Evolutionary conservation across 1,140 invertebrate species (phyloP).

Genomic region (Pantala flavescens): DNA sequence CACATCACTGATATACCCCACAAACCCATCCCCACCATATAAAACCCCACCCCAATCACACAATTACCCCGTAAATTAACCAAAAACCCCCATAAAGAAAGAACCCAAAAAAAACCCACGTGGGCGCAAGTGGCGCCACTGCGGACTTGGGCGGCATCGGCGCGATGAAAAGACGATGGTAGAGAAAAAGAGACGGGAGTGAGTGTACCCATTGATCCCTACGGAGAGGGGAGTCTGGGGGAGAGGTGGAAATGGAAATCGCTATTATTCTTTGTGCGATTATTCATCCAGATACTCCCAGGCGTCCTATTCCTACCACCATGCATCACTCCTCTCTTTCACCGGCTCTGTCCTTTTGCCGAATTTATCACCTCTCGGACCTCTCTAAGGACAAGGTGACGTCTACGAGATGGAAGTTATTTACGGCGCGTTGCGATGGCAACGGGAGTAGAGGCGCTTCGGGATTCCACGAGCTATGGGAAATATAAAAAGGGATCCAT

Average conservation of each 20-base stretch:
- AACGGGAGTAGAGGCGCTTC: not conserved
- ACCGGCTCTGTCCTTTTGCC: not conserved
- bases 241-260: not conserved
- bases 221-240: not conserved
- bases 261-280: not conserved
- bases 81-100: too few relatives aligned
- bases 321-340: constrained; percentile 1
- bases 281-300: not conserved
- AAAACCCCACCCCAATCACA: too few relatives aligned
- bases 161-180: not conserved
- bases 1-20: too few relatives aligned
- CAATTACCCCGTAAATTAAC: too few relatives aligned
- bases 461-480: not conserved
- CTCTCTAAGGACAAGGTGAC: not conserved
- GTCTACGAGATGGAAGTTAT: not conserved
- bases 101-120: too few relatives aligned
- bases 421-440: not conserved
- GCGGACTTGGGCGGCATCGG: too few relatives aligned
- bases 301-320: not conserved
- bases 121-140: too few relatives aligned
- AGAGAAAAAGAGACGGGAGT: not conserved
- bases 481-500: too few relatives aligned
- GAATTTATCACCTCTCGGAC: not conserved
- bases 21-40: too few relatives aligned
- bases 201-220: not conserved